Conservation (phyloP, 1,140 invertebrate genomes). For the Melipona quadrifasciata region DNA sequence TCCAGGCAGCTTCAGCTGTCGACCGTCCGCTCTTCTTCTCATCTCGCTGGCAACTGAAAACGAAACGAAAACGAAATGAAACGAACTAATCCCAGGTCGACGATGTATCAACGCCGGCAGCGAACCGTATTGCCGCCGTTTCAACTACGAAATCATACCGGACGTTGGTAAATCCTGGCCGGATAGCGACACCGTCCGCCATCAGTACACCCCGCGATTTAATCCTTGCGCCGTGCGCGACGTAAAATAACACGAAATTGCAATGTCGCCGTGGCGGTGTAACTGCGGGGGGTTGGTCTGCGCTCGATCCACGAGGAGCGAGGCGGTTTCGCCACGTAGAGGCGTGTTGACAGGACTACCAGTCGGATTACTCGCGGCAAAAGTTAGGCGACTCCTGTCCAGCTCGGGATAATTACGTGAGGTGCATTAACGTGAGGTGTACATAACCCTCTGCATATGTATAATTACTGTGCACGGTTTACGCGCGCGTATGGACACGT, state of each 20-base stretch:
- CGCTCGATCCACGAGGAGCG: not conserved
- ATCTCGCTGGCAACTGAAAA: not conserved
- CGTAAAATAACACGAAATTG: slow-evolving; percentile 66
- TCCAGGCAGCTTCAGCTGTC: not conserved
- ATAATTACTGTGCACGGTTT: slow-evolving; percentile 41
- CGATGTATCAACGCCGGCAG: slow-evolving; percentile 11
- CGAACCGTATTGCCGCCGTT: slow-evolving; percentile 30
- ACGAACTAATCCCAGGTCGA: slow-evolving; percentile 31
- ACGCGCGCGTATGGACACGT: not conserved
- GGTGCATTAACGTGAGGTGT: slow-evolving; percentile 63
- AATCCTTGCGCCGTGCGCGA: slow-evolving; percentile 49
- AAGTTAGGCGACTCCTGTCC: slow-evolving; percentile 65
- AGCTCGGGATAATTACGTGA: slow-evolving; percentile 68
- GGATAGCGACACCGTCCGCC: slow-evolving; percentile 36
- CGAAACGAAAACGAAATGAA: slow-evolving; percentile 14
- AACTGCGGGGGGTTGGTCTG: not conserved
- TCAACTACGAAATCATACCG: slow-evolving; percentile 43
- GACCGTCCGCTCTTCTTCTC: not conserved
- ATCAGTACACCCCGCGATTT: slow-evolving; percentile 56
- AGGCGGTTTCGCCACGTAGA: not conserved
- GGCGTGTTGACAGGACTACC: slow-evolving; percentile 53
- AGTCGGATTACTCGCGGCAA: slow-evolving; percentile 64
- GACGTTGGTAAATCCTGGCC: slow-evolving; percentile 48
- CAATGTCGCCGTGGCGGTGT: slow-evolving; percentile 38
- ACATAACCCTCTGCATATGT: slow-evolving; percentile 41